Base-by-base conservation (phyloP, 2,797 vertebrate genomes). In the Leptoclinus maculatus region DNA sequence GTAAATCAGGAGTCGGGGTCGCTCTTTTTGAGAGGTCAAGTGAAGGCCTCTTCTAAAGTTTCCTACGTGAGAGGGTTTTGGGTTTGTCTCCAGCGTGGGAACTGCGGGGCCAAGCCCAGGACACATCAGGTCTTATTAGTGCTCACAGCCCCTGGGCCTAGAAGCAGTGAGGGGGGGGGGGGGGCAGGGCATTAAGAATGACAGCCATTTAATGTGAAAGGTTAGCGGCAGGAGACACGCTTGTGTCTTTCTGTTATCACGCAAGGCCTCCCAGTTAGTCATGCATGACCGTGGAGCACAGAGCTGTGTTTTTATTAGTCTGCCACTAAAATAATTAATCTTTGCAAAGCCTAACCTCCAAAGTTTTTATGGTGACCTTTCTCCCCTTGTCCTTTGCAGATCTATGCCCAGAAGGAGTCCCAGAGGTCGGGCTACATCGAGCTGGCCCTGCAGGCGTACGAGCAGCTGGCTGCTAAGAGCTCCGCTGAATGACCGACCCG, bases 341-440 rank as follows among this genome's bases (percentile, higher is more conserved):
- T 51, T 21, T 49, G 45, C 45, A 49, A 49, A 21, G 43, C 43
- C 2, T 49, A 14, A 17, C 43, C 43, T 45, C 43, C 36, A 45
- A 21, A 23, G 17, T 66, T 63, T 58, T 54, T 47, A 6, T 0
- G 4, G 10, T 80, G 75, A 66, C 39, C 17, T 25, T 5, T 47
- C 41, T 57, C 47, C 60, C 60, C 57, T 59, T 76, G 43, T 84
- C 23, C 43, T 75, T 2, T 74, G 11, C 85, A 99, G 98, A 93
- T 96, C 36, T 99, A 97, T 82, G 93, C 93, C 66, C 95, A 96
- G 93, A 96, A 92, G 63, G 98, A 99, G 88, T 96, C 97, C 51
- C 95, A 96, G 84, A 96, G 88, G 80, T 94, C 95, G 17, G 95
- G 96, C 53, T 97, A 96, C 71, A 95, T 99, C 54, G 96, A 97